phyloP scores from a whole-genome alignment of 2,113 vertebrate species.

The Falcunculus frontatus region DNA sequence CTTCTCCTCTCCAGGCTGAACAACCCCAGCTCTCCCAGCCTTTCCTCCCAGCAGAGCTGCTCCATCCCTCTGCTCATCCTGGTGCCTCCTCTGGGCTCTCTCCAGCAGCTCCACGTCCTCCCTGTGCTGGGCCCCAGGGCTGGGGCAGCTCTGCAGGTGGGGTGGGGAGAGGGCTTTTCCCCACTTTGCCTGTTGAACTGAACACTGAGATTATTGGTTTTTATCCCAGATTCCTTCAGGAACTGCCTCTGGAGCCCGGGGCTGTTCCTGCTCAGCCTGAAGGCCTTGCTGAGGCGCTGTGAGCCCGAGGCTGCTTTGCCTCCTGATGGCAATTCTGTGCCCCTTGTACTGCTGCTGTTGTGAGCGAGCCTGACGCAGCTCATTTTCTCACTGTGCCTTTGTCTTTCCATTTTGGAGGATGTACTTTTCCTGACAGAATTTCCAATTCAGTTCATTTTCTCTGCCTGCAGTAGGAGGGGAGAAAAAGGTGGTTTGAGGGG shows the following conservation, averaged over 20 bases:
- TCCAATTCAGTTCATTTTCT: conserved; percentile 13
- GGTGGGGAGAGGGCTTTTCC: not conserved
- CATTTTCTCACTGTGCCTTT: not conserved
- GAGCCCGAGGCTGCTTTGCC: not conserved
- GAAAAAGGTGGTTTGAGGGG: not conserved
- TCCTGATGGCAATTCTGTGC: not conserved
- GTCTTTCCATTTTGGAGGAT: conserved; percentile 29
- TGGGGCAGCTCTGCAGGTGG: not conserved
- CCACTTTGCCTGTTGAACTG: not conserved
- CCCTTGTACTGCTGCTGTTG: not conserved
- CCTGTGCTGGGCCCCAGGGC: not conserved
- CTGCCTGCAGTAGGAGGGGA: not conserved
- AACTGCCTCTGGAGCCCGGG: not conserved
- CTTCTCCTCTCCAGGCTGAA: not conserved
- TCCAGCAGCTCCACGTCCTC: not conserved
- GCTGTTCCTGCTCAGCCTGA: not conserved
- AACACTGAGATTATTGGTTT: not conserved
- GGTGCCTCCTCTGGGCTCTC: not conserved
- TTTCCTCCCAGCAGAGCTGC: not conserved
- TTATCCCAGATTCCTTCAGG: not conserved
- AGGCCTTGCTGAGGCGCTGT: not conserved
- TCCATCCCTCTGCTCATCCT: not conserved
- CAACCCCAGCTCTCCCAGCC: not conserved
- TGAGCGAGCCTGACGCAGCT: not conserved
- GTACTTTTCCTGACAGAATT: conserved; percentile 33